These are phyloP conservation scores for Maconellicoccus hirsutus DNA, from an alignment of 1,140 invertebrate genomes.

Conservation along the genomic window DNA sequence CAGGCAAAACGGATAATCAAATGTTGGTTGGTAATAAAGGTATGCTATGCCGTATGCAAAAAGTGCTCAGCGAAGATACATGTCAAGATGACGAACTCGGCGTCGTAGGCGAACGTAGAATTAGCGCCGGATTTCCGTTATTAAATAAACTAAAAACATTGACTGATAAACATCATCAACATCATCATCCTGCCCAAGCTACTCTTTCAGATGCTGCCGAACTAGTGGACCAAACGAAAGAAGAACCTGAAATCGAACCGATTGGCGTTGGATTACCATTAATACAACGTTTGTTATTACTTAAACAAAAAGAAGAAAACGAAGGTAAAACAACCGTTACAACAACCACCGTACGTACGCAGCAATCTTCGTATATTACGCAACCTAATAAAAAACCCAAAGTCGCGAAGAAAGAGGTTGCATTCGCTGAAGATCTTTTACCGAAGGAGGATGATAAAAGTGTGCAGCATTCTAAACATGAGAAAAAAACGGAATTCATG, in stretches of 20 bases:
- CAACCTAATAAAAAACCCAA: not conserved
- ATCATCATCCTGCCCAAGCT: slow-evolving; percentile 34
- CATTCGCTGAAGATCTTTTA: not conserved
- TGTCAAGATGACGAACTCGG: slow-evolving; percentile 38
- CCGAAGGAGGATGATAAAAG: not conserved
- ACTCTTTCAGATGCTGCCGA: not conserved
- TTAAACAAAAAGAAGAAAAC: slow-evolving; percentile 66
- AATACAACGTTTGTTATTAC: slow-evolving; percentile 59
- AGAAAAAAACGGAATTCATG: slow-evolving; percentile 26
- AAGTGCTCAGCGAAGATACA: slow-evolving; percentile 51
- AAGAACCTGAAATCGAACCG: slow-evolving; percentile 40
- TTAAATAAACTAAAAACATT: slow-evolving; percentile 55
- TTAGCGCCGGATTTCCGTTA: slow-evolving; percentile 62
- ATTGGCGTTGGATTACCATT: slow-evolving; percentile 61
- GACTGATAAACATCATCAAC: slow-evolving; percentile 62
- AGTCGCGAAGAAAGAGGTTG: slow-evolving; percentile 11
- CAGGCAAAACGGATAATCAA: slow-evolving; percentile 25
- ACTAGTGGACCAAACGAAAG: not conserved
- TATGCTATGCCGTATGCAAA: slow-evolving; percentile 52
- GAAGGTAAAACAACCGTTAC: slow-evolving; percentile 35
- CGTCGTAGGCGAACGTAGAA: slow-evolving; percentile 39
- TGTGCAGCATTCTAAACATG: not conserved
- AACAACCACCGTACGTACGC: slow-evolving; percentile 28
- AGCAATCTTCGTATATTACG: not conserved
- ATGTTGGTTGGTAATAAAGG: slow-evolving; percentile 35